Conservation (phyloP, 2,888 invertebrate species). For the Oscheius sp. region DNA sequence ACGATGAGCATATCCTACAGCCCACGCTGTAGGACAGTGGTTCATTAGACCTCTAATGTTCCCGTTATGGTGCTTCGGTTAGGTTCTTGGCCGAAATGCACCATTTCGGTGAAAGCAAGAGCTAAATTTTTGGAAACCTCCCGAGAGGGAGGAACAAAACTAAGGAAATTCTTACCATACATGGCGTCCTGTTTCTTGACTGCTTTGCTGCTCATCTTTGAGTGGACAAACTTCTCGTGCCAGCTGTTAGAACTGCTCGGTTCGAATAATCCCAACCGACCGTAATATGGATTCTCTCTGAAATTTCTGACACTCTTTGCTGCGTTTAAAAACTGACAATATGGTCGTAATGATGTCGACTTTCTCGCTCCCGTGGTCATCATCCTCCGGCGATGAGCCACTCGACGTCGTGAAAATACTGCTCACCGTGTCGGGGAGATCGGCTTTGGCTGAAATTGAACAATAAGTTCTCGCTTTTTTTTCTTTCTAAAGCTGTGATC, state of each 20-base stretch:
- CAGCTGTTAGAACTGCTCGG: constrained; percentile 52
- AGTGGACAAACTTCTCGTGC: constrained; percentile 57
- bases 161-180: too few relatives aligned
- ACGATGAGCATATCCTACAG: too few relatives aligned
- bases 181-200: constrained; percentile 61
- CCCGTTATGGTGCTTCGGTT: too few relatives aligned
- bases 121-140: too few relatives aligned
- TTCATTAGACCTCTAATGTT: too few relatives aligned
- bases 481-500: too few relatives aligned
- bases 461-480: background rate
- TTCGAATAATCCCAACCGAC: constrained; percentile 45
- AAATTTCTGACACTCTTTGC: background rate
- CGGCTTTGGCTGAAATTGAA: background rate
- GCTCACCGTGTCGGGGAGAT: background rate
- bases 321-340: constrained; percentile 20
- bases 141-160: too few relatives aligned
- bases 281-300: constrained; percentile 29
- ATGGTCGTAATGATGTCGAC: constrained; percentile 17
- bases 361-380: constrained; percentile 10
- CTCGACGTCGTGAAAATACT: constrained; percentile 1
- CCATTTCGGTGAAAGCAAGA: too few relatives aligned
- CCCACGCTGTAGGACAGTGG: too few relatives aligned
- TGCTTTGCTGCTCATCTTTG: constrained; percentile 48
- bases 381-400: constrained; percentile 2
- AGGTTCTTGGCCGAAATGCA: too few relatives aligned